Evolutionary conservation across 2,113 vertebrate genomes (phyloP), one percentile per base, ranked within the genome.

Genomic region (Puntigrus tetrazona): DNA sequence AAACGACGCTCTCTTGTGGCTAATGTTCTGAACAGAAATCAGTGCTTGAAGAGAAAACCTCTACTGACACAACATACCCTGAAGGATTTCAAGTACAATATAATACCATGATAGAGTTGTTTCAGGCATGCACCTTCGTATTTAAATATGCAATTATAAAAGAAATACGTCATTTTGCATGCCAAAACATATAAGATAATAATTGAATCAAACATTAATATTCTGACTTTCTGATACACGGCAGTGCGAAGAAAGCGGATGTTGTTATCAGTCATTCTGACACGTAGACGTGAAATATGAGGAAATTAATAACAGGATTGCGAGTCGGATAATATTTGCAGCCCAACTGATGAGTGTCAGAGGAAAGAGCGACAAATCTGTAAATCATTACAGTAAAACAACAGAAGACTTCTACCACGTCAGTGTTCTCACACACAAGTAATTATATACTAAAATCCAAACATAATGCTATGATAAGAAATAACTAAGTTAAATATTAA

Each of bases 371-470:
- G 27, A 76, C 82, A 47, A 11, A 55, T 84, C 45, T 86, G 82
- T 84, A 89, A 85, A 85, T 45, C 27, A 78, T 84, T 67, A 55
- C 61, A n/a, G 22, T 82, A 20, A 75, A 45, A 50, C 14, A 50
- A 47, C n/a, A 50, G 25, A 20, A 31, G 1, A 50, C 47, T 22
- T 1, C 20, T 22, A 55, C 52, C 52, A 69, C 4, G 20, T n/a
- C 65, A 69, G 11, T 38, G 34, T 69, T 69, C 65, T 38, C 20
- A 69, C 2, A 55, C 34, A 20, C 47, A 81, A 13, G 20, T 38
- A 38, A 22, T 38, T 69, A 2, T 5, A 34, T 38, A 67, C 7
- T 67, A 11, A 69, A 36, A 4, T 10, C 4, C 3, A 69, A 38
- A 38, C 16, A 67, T 4, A 65, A 34, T 3, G 14, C 27, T 65